phyloP scores from a whole-genome alignment of 1,140 invertebrate genomes.

The Drosophila funebris region DNA sequence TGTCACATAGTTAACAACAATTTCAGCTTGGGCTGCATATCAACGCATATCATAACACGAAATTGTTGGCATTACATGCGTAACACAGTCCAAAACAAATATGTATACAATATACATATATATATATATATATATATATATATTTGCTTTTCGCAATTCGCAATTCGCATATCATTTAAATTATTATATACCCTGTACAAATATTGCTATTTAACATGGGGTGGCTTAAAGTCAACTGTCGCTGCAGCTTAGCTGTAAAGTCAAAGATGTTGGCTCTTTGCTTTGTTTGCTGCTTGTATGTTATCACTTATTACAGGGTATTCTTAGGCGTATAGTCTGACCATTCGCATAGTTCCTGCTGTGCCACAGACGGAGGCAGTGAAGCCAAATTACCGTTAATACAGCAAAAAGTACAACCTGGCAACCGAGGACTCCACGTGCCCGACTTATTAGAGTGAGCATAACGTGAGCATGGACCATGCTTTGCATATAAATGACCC shows the following conservation, averaged over 20 bases:
- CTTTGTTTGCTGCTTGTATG: background rate
- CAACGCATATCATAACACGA: constrained; percentile 21
- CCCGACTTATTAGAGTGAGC: constrained; percentile 65
- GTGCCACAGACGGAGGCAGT: constrained; percentile 14
- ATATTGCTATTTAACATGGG: background rate
- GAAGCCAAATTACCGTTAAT: constrained; percentile 45
- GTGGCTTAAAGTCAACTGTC: background rate
- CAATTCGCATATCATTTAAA: constrained; percentile 7
- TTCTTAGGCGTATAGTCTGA: background rate
- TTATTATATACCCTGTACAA: constrained; percentile 6
- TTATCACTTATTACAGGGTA: background rate
- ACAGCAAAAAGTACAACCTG: constrained; percentile 31
- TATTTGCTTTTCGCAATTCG: constrained; percentile 22
- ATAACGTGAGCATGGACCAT: constrained; percentile 66
- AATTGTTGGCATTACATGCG: constrained; percentile 20
- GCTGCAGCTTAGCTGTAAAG: too few relatives aligned
- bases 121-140: background rate
- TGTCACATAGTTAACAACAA: constrained; percentile 15
- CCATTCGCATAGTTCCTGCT: background rate
- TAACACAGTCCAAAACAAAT: constrained; percentile 1
- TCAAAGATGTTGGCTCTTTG: background rate
- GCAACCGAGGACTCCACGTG: constrained; percentile 40
- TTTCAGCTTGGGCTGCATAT: constrained; percentile 15
- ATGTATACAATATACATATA: background rate
- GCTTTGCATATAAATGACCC: constrained; percentile 79